Percentiles rank a stretch among this genome's conserved stretches.
These are phyloP conservation scores for chimpanzee (Pan troglodytes) DNA, from an alignment of 2,113 vertebrate genomes.

Conservation along the genomic window NHGRI_mPanTro3-v2.1_pri NC_072404.2:151374001-151374500, in stretches of 20 bases:
- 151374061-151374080: conserved; percentile 35
- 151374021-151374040: conserved; percentile 1
- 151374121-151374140: background rate
- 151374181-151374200: background rate
- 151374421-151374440: background rate
- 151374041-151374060: background rate
- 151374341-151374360: background rate
- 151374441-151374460: background rate
- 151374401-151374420: too few species aligned
- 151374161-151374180: background rate
- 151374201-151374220: background rate
- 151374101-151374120: background rate
- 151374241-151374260: background rate
- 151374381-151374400: background rate
- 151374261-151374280: background rate
- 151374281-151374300: background rate
- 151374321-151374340: background rate
- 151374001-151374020: background rate
- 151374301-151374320: background rate
- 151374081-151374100: background rate
- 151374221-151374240: background rate
- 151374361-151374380: background rate
- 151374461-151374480: conserved; percentile 10
- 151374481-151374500: conserved; percentile 8
- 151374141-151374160: background rate